These are phyloP conservation scores for Notolepis coatsorum DNA, from an alignment of 2,797 vertebrate species.

Conservation along the genomic window DNA sequence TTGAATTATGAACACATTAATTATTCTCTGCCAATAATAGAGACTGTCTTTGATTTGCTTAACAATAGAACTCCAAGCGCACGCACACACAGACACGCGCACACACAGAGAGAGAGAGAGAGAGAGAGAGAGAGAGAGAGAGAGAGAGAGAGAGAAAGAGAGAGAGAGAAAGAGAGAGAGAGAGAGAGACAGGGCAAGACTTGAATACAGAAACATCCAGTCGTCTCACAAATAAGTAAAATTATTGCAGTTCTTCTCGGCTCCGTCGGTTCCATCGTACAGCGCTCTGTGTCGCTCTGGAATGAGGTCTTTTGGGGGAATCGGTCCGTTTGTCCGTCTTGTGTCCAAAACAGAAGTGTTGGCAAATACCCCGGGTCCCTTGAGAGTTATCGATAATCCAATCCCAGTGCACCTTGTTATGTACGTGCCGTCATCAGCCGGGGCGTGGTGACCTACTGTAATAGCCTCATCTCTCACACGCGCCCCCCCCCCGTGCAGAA, in stretches of 20 bases:
- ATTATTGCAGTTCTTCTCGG: slow-evolving; percentile 72
- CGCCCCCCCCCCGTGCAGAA: not conserved
- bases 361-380: too few relatives aligned
- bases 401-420: too few relatives aligned
- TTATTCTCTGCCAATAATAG: slow-evolving; percentile 31
- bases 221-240: slow-evolving; percentile 37
- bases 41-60: slow-evolving; percentile 31
- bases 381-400: too few relatives aligned
- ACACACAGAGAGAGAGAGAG: too few relatives aligned
- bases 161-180: too few relatives aligned
- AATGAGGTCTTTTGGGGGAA: slow-evolving; percentile 37
- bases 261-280: slow-evolving; percentile 31
- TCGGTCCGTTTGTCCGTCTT: too few relatives aligned
- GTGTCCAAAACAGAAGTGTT: too few relatives aligned
- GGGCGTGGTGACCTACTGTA: not conserved
- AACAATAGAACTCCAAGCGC: slow-evolving; percentile 35
- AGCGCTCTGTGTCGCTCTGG: slow-evolving; percentile 55
- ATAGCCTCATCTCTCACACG: slow-evolving; percentile 24
- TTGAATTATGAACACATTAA: too few relatives aligned
- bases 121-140: too few relatives aligned
- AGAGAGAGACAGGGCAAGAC: slow-evolving; percentile 9
- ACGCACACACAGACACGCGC: too few relatives aligned
- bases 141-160: too few relatives aligned
- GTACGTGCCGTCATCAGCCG: slow-evolving; percentile 16
- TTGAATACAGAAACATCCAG: slow-evolving; percentile 22